Evolutionary conservation across 2,113 vertebrate species (phyloP).

Genomic region (Marmota flaviventris): DNA sequence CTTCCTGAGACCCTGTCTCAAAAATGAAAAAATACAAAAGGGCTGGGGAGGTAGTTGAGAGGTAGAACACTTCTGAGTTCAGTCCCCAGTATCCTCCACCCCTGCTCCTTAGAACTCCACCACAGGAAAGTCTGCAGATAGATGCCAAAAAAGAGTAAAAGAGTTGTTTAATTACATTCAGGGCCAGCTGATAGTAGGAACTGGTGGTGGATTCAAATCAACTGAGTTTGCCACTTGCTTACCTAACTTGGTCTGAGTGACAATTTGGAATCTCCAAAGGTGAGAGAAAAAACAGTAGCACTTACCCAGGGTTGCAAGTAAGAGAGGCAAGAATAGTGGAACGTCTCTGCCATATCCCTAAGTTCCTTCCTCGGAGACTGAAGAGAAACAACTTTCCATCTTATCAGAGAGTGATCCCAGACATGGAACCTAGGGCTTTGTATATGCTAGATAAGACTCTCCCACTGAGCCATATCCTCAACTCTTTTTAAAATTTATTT

Average conservation of each 20-base stretch:
- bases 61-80: no score
- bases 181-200: background rate
- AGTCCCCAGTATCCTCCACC: no score
- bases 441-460: background rate
- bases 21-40: no score
- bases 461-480: background rate
- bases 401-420: background rate
- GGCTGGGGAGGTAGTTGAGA: no score
- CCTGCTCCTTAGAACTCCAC: no score
- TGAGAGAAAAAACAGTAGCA: background rate
- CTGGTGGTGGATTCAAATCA: background rate
- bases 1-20: no score
- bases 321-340: background rate
- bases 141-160: background rate
- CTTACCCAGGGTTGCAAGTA: background rate
- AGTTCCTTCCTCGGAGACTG: background rate
- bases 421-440: background rate
- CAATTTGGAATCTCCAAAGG: background rate
- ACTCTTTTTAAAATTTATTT: background rate
- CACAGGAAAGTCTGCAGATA: background rate
- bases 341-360: background rate
- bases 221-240: background rate
- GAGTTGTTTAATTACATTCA: rapidly evolving
- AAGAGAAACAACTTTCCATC: background rate
- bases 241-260: background rate